A percentile compares a stretch with the other conserved stretches of the same genome.
Evolutionary conservation across 2,113 vertebrate genomes (phyloP).

Genomic region (Paramormyrops kingsleyae): DNA sequence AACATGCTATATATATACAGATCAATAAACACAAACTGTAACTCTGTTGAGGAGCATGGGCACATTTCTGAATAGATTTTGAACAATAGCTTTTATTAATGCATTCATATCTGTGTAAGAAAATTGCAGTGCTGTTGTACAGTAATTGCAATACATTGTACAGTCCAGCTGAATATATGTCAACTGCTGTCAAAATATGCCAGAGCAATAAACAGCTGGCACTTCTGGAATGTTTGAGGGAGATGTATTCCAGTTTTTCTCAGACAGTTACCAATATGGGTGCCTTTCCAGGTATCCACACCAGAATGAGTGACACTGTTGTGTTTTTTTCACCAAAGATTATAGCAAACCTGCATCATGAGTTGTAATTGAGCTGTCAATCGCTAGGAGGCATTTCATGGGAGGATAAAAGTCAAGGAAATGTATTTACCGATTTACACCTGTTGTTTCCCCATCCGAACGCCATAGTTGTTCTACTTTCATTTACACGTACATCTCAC

Average conservation of each 20-base stretch:
- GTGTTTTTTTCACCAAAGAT: background rate
- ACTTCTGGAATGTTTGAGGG: background rate
- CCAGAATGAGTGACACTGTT: background rate
- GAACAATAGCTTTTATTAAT: background rate
- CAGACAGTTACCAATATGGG: background rate
- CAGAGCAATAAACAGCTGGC: background rate
- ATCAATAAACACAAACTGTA: background rate
- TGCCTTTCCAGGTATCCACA: background rate
- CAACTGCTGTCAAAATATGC: background rate
- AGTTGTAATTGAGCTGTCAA: constrained; percentile 10
- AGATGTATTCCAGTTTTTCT: background rate
- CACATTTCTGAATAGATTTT: background rate
- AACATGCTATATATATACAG: background rate
- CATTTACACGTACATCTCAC: background rate
- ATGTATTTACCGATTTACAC: constrained; percentile 2
- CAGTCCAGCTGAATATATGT: background rate
- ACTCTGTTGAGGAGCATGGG: background rate
- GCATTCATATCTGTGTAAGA: background rate
- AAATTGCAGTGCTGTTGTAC: background rate
- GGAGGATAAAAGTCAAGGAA: background rate
- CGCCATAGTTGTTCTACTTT: background rate
- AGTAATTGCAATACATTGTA: background rate
- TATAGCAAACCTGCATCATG: background rate
- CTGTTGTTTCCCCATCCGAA: background rate
- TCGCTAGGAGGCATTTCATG: background rate